Evolutionary conservation across 2,797 vertebrate genomes (phyloP), one percentile per base, ranked within the genome.

Genomic region (Pristis pectinata): DNA sequence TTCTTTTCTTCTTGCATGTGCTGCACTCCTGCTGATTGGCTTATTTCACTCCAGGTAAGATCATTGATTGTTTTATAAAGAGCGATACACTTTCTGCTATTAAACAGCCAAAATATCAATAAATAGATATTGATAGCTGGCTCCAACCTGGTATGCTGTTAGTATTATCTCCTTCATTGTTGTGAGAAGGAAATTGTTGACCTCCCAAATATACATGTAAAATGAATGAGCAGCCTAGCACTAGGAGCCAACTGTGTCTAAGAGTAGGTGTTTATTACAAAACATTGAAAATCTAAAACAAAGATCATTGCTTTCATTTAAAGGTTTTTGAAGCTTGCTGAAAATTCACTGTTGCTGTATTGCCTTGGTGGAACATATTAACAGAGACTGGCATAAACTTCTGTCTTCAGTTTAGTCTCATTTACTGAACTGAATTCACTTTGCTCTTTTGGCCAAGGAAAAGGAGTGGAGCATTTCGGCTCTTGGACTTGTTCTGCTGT

Each of bases 21-120:
- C 70, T n/a, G 11, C 15, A 27, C 67, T 76, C 92, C 6, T 53
- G 67, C 64, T n/a, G 11, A 37, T 53, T 34, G 92, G 44, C 44
- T 30, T 70, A 10, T 72, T 15, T 30, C 92, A 17, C 24, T 94
- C 92, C 92, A 94, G 92, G 92, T 94, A 94, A 94, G 92, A 74
- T 93, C 70, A 93, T 37, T 70, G 27, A 53, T 53, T 24, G 2
- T 74, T 74, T 74, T 34, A n/a, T 27, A 19, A 49, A 74, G 30
- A 34, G 59, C 37, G 8, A 74, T 27, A 22, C 74, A 41, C 44
- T 67, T 49, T 72, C 44, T 53, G 27, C 2, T 7, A 19, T 76
- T 67, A 72, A 67, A 67, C 70, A 83, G 24, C 64, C 13, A 67
- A 92, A 22, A 24, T n/a, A 92, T 19, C 34, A 91, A 79, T 17